Base-by-base conservation (phyloP, 2,888 invertebrate genomes). In the Anarsia innoxiella region DNA sequence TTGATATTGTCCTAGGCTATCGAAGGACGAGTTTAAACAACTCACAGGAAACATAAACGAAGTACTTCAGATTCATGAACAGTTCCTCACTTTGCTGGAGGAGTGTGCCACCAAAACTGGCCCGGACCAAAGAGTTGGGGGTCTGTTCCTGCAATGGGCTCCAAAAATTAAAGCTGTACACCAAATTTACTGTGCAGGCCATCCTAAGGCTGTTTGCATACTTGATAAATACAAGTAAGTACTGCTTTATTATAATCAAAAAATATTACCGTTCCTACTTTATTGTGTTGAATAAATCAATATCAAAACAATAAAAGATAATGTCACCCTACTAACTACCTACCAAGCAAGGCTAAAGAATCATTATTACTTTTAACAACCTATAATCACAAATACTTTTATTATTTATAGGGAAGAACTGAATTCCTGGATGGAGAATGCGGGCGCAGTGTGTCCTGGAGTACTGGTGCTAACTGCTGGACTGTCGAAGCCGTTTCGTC, bases 131-230 rank as follows among this genome's bases (percentile, higher is more conserved):
- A 88, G 94, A 54, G 92, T 96, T 11, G 99, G 99, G 1, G 95
- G 94, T 51, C 84, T 97, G 8, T 97, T 99, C 72, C 79, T 99
- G 41, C 92, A 91, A 41, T 90, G 92, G 78, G 95, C 95, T 2
- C 90, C 93, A 12, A 88, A 89, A 61, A 88, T 95, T 51, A 96
- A 97, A 77, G 83, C 87, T 48, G 91, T 96, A 8, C 96, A 98
- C 70, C 91, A 92, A 59, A 86, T 88, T 9, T 99, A 99, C 73
- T 98, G 98, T 77, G 89, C 92, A 39, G 91, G 95, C 49, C 99
- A 99, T 87, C 99, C 99, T 0, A 90, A 91, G 73, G 97, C 97
- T 47, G 97, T 97, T 31, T 93, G 94, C 64, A 91, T 98, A 54
- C 87, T 99, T 53, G 97, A 97, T 72, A 93, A 93, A 71, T 93